Evolutionary conservation across 2,888 invertebrate genomes (phyloP).

Genomic region (Congeria kusceri): DNA sequence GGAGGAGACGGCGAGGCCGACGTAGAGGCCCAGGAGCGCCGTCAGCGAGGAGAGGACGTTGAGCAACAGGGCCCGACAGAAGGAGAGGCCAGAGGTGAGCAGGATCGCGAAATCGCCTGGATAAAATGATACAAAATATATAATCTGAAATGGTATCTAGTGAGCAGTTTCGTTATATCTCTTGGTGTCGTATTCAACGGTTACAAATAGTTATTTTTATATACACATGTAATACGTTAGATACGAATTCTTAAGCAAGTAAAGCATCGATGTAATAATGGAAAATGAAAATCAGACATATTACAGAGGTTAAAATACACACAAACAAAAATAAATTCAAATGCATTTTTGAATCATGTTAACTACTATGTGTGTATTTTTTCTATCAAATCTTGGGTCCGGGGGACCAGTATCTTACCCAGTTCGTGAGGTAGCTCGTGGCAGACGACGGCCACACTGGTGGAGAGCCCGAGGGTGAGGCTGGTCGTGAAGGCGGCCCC

Average conservation of each 20-base stretch:
- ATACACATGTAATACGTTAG: too few relatives aligned
- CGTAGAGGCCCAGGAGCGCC: slow-evolving; percentile 85
- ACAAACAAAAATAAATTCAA: too few relatives aligned
- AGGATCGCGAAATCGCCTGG: slow-evolving; percentile 86
- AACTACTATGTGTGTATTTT: neutral
- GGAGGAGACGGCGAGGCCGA: slow-evolving; percentile 84
- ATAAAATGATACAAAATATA: neutral
- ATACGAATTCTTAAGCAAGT: too few relatives aligned
- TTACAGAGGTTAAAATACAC: too few relatives aligned
- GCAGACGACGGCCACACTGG: slow-evolving; percentile 86
- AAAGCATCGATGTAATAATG: too few relatives aligned
- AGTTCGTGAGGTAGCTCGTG: slow-evolving; percentile 87
- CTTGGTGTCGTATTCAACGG: too few relatives aligned
- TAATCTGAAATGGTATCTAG: too few relatives aligned
- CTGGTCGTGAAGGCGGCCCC: slow-evolving; percentile 85
- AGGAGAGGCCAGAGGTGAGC: slow-evolving; percentile 85
- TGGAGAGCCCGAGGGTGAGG: slow-evolving; percentile 83
- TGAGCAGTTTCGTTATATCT: too few relatives aligned
- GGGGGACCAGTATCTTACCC: slow-evolving; percentile 72
- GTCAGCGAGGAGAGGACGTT: slow-evolving; percentile 86
- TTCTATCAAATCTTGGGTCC: too few relatives aligned
- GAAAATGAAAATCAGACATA: too few relatives aligned
- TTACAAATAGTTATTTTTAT: too few relatives aligned
- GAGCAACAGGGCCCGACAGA: slow-evolving; percentile 83
- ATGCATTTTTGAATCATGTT: too few relatives aligned